Conservation (phyloP, 2,888 invertebrate genomes). For the Stenodema calcarata region DNA sequence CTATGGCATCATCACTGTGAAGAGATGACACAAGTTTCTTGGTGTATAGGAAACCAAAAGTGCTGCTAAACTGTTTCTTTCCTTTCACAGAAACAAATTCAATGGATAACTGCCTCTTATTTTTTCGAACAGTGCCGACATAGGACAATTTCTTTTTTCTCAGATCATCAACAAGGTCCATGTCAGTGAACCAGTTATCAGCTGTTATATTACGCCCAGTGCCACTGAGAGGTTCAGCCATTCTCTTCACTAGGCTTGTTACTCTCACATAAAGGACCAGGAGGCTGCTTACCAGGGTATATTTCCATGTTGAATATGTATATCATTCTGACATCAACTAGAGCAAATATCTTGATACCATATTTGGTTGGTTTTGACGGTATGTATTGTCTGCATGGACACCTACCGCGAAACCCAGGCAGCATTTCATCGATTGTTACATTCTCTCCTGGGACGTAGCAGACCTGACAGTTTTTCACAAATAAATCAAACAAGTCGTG, state of each 20-base stretch:
- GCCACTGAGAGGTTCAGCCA: conserved; percentile 51
- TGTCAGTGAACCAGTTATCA: conserved; percentile 58
- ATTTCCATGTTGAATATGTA: conserved; percentile 53
- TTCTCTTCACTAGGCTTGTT: conserved; percentile 49
- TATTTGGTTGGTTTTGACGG: conserved; percentile 59
- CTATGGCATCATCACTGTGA: conserved; percentile 54
- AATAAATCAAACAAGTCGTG: conserved; percentile 58
- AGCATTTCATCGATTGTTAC: conserved; percentile 57
- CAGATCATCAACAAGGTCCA: conserved; percentile 48
- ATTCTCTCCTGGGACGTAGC: conserved; percentile 53
- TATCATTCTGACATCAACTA: conserved; percentile 48
- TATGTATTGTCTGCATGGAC: conserved; percentile 57
- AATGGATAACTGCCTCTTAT: conserved; percentile 34
- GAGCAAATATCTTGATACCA: conserved; percentile 58
- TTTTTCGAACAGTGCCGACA: conserved; percentile 52
- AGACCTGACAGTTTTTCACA: conserved; percentile 58
- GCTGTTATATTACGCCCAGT: conserved; percentile 58
- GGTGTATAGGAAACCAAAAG: conserved; percentile 57
- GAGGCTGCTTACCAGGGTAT: conserved; percentile 52
- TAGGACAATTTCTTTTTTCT: conserved; percentile 41
- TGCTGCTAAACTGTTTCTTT: not conserved
- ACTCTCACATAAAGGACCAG: conserved; percentile 50
- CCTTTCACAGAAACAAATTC: not conserved
- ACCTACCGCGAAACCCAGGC: conserved; percentile 57
- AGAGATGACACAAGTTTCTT: conserved; percentile 57